phyloP scores from a whole-genome alignment of 2,888 invertebrate species.

The Ornithoptera alexandrae region DNA sequence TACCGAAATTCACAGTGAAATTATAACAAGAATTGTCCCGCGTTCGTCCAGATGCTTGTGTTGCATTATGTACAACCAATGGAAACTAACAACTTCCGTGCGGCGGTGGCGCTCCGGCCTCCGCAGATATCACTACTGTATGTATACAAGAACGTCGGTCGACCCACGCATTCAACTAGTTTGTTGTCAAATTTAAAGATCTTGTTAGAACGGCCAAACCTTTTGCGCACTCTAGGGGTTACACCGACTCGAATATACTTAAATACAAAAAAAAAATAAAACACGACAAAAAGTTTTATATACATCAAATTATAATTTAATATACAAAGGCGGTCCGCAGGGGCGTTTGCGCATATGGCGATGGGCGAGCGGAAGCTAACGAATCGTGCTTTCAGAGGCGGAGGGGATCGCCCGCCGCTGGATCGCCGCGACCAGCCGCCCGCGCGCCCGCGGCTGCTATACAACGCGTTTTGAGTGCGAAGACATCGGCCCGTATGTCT shows the following conservation, averaged over 20 bases:
- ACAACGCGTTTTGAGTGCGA: slow-evolving; percentile 16
- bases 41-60: slow-evolving; percentile 51
- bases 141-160: slow-evolving; percentile 38
- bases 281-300: slow-evolving; percentile 60
- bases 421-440: not conserved
- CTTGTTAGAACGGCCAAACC: slow-evolving; percentile 41
- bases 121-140: not conserved
- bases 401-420: not conserved
- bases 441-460: not conserved
- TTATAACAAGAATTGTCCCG: slow-evolving; percentile 65
- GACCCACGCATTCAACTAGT: slow-evolving; percentile 50
- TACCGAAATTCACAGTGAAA: slow-evolving; percentile 74
- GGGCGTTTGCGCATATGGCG: not conserved
- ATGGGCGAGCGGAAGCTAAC: slow-evolving; percentile 2
- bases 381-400: not conserved
- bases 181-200: slow-evolving; percentile 42
- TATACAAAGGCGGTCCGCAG: slow-evolving; percentile 46
- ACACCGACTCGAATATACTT: slow-evolving; percentile 59
- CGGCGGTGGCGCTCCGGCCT: not conserved
- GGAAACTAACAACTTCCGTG: not conserved
- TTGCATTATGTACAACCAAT: slow-evolving; percentile 30
- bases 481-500: slow-evolving; percentile 38
- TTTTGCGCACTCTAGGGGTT: slow-evolving; percentile 58
- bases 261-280: slow-evolving; percentile 62
- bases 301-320: slow-evolving; percentile 74